A percentile compares a stretch with the other conserved stretches of the same genome.
These are phyloP conservation scores for Allobates femoralis DNA, from an alignment of 2,797 vertebrate genomes.

Conservation along the genomic window DNA sequence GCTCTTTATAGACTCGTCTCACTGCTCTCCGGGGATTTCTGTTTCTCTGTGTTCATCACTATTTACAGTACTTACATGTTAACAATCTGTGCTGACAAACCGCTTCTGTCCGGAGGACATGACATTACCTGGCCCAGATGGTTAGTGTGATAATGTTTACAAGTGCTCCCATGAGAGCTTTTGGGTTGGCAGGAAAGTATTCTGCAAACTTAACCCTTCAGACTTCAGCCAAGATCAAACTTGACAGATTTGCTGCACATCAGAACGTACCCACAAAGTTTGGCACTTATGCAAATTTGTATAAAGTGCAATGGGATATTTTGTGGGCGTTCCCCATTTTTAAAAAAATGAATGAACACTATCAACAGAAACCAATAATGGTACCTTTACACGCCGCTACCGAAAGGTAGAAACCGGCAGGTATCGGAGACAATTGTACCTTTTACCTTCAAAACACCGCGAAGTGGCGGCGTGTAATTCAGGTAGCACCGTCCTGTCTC, in stretches of 20 bases:
- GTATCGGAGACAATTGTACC: too few species aligned
- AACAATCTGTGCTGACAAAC: conserved; percentile 42
- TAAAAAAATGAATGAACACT: too few species aligned
- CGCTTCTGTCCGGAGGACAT: conserved; percentile 17
- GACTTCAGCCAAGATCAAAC: background rate
- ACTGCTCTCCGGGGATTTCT: background rate
- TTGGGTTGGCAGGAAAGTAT: conserved; percentile 7
- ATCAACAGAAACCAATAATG: too few species aligned
- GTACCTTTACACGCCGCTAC: too few species aligned
- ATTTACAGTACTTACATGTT: conserved; percentile 39
- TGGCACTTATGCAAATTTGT: background rate
- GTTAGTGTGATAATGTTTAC: conserved; percentile 33
- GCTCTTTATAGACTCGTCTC: background rate
- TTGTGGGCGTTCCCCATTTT: background rate
- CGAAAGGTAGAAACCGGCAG: too few species aligned
- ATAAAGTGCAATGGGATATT: background rate
- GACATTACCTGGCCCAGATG: background rate
- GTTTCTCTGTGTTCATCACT: conserved; percentile 43
- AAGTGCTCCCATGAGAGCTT: conserved; percentile 20
- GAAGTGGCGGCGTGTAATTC: too few species aligned
- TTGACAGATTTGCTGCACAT: background rate
- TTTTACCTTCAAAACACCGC: too few species aligned
- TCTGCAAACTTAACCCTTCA: background rate
- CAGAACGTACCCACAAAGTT: background rate
- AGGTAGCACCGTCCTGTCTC: too few species aligned